Percentiles rank a stretch among this genome's conserved stretches.
Conservation (phyloP, 2,888 invertebrate species). For the Epinotia brunnichana region DNA sequence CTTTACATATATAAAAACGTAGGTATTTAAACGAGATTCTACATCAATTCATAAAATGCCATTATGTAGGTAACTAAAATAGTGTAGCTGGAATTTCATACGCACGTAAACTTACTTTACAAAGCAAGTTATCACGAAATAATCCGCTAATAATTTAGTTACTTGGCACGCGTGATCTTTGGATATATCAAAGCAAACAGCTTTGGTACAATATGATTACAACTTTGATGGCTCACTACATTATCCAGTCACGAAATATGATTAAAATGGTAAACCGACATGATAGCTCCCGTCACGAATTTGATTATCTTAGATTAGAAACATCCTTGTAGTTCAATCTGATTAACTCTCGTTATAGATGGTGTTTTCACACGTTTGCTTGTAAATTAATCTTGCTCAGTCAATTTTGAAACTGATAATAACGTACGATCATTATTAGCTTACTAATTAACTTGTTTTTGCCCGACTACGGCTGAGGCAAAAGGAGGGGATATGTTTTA, state of each 20-base stretch:
- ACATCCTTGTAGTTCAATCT: conserved; percentile 21
- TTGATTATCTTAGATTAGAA: conserved; percentile 41
- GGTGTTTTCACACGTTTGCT: conserved; percentile 31
- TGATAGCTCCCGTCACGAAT: conserved; percentile 32
- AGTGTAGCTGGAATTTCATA: not conserved
- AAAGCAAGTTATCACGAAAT: conserved; percentile 4
- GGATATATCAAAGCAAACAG: conserved; percentile 28
- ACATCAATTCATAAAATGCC: too few species aligned
- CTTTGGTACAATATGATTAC: conserved; percentile 41
- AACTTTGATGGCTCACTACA: conserved; percentile 31
- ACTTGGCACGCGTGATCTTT: conserved; percentile 33
- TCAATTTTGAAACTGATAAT: conserved; percentile 11
- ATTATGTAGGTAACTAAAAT: too few species aligned
- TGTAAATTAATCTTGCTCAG: conserved; percentile 14
- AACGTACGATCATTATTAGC: not conserved
- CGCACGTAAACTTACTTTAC: not conserved
- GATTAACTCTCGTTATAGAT: conserved; percentile 14
- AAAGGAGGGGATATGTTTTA: too few species aligned
- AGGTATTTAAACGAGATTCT: too few species aligned
- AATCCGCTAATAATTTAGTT: conserved; percentile 32
- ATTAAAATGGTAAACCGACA: conserved; percentile 44
- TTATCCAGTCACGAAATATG: conserved; percentile 36
- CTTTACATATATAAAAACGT: too few species aligned
- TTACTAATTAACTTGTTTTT: not conserved
- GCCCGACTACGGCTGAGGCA: too few species aligned